A percentile compares a stretch with the other conserved stretches of the same genome.
Conservation (phyloP, 2,888 invertebrate species). For the Loripinus fragilis region DNA sequence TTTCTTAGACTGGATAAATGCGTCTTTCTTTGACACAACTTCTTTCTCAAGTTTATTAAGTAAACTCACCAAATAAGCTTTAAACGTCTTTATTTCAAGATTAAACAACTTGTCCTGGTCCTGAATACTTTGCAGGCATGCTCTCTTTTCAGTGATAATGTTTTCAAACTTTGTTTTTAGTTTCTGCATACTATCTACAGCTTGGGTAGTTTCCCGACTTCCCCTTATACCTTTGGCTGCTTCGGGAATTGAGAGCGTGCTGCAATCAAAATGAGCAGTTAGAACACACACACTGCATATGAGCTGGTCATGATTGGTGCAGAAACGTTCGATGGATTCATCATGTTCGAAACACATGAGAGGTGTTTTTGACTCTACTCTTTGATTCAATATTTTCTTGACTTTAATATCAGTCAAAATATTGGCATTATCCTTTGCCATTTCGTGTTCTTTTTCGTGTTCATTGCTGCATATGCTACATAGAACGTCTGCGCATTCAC, state of each 20-base stretch:
- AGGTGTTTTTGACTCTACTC: conserved; percentile 20
- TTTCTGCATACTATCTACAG: conserved; percentile 44
- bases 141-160: conserved; percentile 27
- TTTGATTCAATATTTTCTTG: background rate
- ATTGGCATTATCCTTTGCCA: background rate
- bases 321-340: conserved; percentile 45
- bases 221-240: conserved; percentile 52
- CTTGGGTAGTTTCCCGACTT: conserved; percentile 42
- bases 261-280: conserved; percentile 47
- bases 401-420: background rate
- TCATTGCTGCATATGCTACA: background rate
- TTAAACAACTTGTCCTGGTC: conserved; percentile 49
- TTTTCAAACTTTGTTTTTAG: conserved; percentile 41
- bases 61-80: conserved; percentile 43
- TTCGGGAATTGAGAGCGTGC: conserved; percentile 37
- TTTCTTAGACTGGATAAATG: conserved; percentile 40
- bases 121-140: conserved; percentile 27
- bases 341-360: conserved; percentile 50
- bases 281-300: conserved; percentile 52
- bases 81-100: conserved; percentile 36
- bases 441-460: background rate
- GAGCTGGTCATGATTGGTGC: conserved; percentile 52
- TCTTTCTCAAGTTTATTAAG: conserved; percentile 52
- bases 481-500: background rate
- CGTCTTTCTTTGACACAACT: conserved; percentile 52